Percentiles rank a stretch among this genome's conserved stretches.
These are phyloP conservation scores for Cremastobaeus sp. DNA, from an alignment of 2,888 invertebrate species.

Conservation along the genomic window DNA sequence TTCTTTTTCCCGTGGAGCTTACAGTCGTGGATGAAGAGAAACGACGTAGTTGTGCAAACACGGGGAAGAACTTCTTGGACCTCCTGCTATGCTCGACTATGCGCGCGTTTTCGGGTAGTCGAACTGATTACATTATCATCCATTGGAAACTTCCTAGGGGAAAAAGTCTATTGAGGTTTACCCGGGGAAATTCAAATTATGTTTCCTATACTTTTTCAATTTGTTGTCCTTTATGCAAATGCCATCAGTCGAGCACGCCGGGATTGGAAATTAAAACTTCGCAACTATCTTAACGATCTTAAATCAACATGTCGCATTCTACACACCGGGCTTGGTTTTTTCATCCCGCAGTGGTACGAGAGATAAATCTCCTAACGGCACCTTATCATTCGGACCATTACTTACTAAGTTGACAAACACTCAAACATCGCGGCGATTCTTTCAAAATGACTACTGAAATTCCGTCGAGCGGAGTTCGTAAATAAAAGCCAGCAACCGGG, in stretches of 20 bases:
- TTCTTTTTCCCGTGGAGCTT: constrained; percentile 65
- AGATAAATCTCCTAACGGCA: constrained; percentile 55
- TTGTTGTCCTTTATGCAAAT: no score
- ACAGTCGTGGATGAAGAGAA: constrained; percentile 77
- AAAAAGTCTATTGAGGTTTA: constrained; percentile 38
- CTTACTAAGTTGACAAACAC: constrained; percentile 60
- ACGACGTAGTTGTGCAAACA: constrained; percentile 73
- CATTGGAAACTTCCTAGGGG: constrained; percentile 31
- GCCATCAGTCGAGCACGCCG: no score
- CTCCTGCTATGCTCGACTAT: constrained; percentile 48
- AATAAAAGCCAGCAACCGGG: constrained; percentile 36
- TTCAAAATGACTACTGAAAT: constrained; percentile 61
- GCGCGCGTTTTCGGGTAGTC: constrained; percentile 36
- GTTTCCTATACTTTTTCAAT: no score
- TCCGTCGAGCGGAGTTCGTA: constrained; percentile 46
- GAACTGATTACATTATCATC: constrained; percentile 53
- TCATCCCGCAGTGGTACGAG: constrained; percentile 25
- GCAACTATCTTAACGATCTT: no score
- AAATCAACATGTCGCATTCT: background rate
- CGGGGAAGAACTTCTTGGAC: constrained; percentile 64
- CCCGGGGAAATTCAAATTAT: no score
- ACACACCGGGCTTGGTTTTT: no score
- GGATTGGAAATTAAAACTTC: no score
- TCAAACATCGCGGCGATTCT: constrained; percentile 59
- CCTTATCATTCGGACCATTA: constrained; percentile 58